phyloP scores from a whole-genome alignment of 2,888 invertebrate species.

The Sycophila texana region DNA sequence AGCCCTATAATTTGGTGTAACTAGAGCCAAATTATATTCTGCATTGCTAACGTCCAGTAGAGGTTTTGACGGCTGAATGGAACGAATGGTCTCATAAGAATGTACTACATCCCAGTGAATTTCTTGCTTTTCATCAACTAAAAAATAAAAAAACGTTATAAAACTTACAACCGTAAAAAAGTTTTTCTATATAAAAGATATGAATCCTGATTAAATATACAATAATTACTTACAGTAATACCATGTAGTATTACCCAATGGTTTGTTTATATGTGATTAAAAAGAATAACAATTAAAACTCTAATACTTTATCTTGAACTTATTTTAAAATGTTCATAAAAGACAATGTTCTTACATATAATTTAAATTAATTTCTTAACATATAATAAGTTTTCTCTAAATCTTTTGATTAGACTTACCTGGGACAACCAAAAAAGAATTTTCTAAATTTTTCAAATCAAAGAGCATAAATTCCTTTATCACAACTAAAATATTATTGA shows the following conservation, averaged over 20 bases:
- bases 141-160: conserved; percentile 75
- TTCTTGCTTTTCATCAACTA: conserved; percentile 67
- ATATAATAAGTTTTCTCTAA: not conserved
- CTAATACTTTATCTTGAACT: too few relatives aligned
- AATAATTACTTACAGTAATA: too few relatives aligned
- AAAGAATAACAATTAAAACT: too few relatives aligned
- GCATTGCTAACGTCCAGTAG: conserved; percentile 78
- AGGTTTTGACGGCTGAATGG: conserved; percentile 65
- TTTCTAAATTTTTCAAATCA: conserved; percentile 78
- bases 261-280: too few relatives aligned
- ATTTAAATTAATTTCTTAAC: too few relatives aligned
- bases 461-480: conserved; percentile 81
- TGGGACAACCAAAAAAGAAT: conserved; percentile 74
- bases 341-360: too few relatives aligned
- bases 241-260: too few relatives aligned
- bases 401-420: conserved; percentile 61
- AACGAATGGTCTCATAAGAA: conserved; percentile 75
- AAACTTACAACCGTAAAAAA: conserved; percentile 1
- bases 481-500: conserved; percentile 82
- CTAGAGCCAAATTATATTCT: conserved; percentile 84
- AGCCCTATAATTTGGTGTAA: conserved; percentile 89
- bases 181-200: not conserved
- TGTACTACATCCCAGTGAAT: conserved; percentile 82
- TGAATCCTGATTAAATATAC: not conserved
- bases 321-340: too few relatives aligned